A percentile compares a stretch with the other conserved stretches of the same genome.
phyloP scores from a whole-genome alignment of 2,797 vertebrate species.

The Falco columbarius region DNA sequence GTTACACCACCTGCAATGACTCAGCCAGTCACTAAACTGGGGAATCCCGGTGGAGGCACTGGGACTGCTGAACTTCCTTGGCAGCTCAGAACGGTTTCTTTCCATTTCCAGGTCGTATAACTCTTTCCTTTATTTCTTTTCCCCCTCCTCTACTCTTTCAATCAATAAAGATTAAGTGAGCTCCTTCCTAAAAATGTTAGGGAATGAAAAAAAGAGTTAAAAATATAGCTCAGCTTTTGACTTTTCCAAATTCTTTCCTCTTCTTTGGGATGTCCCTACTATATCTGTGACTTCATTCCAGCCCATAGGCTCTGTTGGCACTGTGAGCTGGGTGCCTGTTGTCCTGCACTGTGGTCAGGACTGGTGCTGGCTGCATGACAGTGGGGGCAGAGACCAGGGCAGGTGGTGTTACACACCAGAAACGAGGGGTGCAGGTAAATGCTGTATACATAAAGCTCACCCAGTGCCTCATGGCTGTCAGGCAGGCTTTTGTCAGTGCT shows the following conservation, averaged over 20 bases:
- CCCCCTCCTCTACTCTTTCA: background rate
- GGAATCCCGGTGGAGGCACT: background rate
- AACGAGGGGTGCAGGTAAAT: background rate
- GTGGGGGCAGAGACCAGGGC: background rate
- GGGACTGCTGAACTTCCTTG: background rate
- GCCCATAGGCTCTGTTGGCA: background rate
- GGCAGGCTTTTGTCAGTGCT: background rate
- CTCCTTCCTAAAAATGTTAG: background rate
- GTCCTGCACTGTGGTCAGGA: background rate
- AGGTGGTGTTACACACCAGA: background rate
- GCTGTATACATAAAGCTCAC: background rate
- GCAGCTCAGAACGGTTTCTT: background rate
- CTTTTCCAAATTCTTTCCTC: background rate
- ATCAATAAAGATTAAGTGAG: rapidly evolving
- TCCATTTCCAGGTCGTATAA: background rate
- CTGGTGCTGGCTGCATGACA: background rate
- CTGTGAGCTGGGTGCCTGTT: background rate
- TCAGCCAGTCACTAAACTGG: background rate
- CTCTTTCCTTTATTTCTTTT: background rate
- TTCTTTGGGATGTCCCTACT: background rate
- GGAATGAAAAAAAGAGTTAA: background rate
- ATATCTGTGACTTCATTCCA: background rate
- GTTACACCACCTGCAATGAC: background rate
- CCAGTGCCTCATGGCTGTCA: background rate
- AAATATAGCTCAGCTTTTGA: background rate